A percentile compares a stretch with the other conserved stretches of the same genome.
phyloP scores from a whole-genome alignment of 1,140 invertebrate species.

The Drosophila pruinosa region DNA sequence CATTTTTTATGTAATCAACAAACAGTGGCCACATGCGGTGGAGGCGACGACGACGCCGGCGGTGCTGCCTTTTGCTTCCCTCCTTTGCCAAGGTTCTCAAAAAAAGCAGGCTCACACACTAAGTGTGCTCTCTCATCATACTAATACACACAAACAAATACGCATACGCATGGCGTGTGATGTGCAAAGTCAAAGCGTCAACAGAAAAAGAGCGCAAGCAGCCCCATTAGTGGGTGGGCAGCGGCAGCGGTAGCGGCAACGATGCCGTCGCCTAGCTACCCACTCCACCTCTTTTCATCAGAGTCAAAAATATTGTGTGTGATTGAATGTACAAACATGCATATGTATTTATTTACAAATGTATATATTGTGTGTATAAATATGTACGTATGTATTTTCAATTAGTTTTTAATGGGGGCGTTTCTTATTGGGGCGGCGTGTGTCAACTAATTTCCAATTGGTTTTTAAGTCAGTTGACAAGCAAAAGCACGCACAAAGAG shows the following conservation, averaged over 20 bases:
- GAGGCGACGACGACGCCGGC: neutral
- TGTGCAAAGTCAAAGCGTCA: slow-evolving; percentile 43
- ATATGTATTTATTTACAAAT: neutral
- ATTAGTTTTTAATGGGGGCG: slow-evolving; percentile 70
- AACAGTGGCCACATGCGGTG: slow-evolving; percentile 56
- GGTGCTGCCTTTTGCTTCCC: slow-evolving; percentile 30
- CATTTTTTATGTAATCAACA: slow-evolving; percentile 78
- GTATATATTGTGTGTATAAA: neutral
- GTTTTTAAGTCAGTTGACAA: slow-evolving; percentile 70
- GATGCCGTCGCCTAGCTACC: neutral
- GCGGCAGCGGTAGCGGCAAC: neutral
- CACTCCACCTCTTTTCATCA: neutral
- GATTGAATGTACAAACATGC: neutral
- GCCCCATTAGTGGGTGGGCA: slow-evolving; percentile 28
- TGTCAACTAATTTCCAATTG: slow-evolving; percentile 66
- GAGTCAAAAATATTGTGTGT: slow-evolving; percentile 12
- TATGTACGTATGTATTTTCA: slow-evolving; percentile 29
- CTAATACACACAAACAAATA: slow-evolving; percentile 16
- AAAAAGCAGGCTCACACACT: slow-evolving; percentile 23
- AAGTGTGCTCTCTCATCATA: slow-evolving; percentile 1
- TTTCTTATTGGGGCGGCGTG: slow-evolving; percentile 15
- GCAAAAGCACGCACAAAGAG: slow-evolving; percentile 46
- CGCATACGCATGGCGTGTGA: slow-evolving; percentile 19
- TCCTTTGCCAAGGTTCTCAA: slow-evolving; percentile 55
- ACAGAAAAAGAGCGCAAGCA: slow-evolving; percentile 26